Conservation (phyloP, 2,113 vertebrate genomes). For the Lophius piscatorius region DNA sequence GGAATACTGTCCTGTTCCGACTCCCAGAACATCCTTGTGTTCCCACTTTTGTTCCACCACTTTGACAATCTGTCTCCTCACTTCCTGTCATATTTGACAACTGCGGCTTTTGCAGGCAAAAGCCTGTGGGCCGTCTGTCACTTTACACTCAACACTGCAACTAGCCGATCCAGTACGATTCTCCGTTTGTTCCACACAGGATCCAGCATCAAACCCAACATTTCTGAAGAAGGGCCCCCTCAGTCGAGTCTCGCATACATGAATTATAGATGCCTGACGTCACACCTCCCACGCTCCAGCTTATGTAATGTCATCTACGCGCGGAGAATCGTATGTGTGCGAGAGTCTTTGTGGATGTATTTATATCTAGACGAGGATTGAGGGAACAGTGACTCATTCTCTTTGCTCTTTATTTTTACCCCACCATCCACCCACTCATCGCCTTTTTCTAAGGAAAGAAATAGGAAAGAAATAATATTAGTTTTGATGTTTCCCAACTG, state of each 20-base stretch:
- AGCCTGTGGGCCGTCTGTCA: conserved; percentile 23
- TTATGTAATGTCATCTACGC: conserved; percentile 73
- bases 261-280: conserved; percentile 68
- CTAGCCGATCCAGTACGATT: background rate
- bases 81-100: conserved; percentile 24
- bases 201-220: conserved; percentile 6
- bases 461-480: conserved; percentile 22
- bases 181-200: background rate
- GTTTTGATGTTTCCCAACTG: conserved; percentile 50
- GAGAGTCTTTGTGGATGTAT: conserved; percentile 63
- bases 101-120: background rate
- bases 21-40: background rate
- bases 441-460: conserved; percentile 23
- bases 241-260: conserved; percentile 57
- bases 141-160: background rate
- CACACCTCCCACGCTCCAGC: conserved; percentile 67
- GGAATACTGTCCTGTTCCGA: background rate
- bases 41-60: conserved; percentile 11
- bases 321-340: conserved; percentile 54
- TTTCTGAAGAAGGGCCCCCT: conserved; percentile 41
- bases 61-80: conserved; percentile 21
- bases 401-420: conserved; percentile 74
- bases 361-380: conserved; percentile 73
- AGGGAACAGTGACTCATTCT: conserved; percentile 76
- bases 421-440: conserved; percentile 51